Conservation (phyloP, 2,797 vertebrate genomes). For the Okamejei kenojei region DNA sequence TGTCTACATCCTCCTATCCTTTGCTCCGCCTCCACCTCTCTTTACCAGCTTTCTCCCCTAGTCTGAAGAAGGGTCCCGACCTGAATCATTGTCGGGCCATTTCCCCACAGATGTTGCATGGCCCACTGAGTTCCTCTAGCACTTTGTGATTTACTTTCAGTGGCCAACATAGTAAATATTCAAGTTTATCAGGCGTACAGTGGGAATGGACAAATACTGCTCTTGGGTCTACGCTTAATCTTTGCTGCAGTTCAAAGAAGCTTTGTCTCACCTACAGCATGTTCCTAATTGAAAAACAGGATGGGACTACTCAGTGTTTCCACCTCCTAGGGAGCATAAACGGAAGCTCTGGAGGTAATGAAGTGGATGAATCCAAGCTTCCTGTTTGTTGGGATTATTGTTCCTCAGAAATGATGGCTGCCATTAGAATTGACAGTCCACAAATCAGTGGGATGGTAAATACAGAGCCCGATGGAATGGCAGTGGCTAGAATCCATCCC, state of each 20-base stretch:
- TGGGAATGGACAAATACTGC: neutral
- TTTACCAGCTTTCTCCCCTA: no score
- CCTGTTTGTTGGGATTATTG: neutral
- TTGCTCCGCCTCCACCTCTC: no score
- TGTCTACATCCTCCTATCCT: no score
- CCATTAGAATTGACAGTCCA: neutral
- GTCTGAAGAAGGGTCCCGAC: no score
- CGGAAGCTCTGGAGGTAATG: neutral
- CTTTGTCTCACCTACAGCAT: neutral
- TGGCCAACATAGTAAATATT: no score
- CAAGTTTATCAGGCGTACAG: no score
- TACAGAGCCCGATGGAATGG: neutral
- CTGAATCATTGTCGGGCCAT: no score
- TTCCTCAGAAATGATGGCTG: neutral
- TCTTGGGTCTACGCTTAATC: neutral
- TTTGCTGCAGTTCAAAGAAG: neutral
- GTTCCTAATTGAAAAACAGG: neutral
- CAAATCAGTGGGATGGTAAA: neutral
- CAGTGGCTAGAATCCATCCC: neutral
- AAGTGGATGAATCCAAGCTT: neutral
- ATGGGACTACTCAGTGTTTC: neutral
- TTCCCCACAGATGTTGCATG: no score
- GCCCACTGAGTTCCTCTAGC: no score
- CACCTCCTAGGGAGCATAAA: neutral
- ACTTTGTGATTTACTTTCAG: no score